Evolutionary conservation across 2,113 vertebrate species (phyloP).

Genomic region (Gracilinanus agilis): DNA sequence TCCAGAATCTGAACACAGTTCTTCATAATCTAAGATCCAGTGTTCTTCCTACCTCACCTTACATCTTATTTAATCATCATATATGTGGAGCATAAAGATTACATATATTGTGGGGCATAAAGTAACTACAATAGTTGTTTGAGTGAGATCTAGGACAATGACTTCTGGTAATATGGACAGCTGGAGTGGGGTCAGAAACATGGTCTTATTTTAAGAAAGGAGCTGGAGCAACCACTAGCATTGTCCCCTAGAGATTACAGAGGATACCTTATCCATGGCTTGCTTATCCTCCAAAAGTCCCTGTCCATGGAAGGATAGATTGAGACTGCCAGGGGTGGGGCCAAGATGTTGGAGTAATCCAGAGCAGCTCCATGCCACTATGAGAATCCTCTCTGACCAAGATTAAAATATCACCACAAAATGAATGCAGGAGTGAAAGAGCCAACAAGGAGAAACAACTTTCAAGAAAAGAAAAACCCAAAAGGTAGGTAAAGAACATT

Average conservation of each 20-base stretch:
- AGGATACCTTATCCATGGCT: not conserved
- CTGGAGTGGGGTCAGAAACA: not conserved
- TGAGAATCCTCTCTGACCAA: too few species aligned
- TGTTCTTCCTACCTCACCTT: not conserved
- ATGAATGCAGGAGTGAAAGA: too few species aligned
- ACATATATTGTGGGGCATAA: not conserved
- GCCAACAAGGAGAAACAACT: too few species aligned
- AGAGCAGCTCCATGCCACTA: too few species aligned
- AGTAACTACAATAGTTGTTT: not conserved
- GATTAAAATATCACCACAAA: too few species aligned
- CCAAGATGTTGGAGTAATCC: too few species aligned
- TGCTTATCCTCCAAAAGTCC: not conserved
- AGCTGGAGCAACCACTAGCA: not conserved
- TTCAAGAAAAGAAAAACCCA: too few species aligned
- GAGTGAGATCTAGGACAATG: not conserved
- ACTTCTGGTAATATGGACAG: not conserved
- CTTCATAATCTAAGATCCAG: not conserved
- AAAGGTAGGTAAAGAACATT: too few species aligned
- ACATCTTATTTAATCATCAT: not conserved
- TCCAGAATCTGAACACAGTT: not conserved
- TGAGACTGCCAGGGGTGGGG: too few species aligned
- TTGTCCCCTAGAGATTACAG: not conserved
- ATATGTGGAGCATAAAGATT: not conserved
- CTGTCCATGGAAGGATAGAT: not conserved
- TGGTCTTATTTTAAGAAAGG: not conserved